Evolutionary conservation across 2,888 invertebrate species (phyloP), one percentile per base, ranked within the genome.

Genomic region (Clepsis dumicolana): DNA sequence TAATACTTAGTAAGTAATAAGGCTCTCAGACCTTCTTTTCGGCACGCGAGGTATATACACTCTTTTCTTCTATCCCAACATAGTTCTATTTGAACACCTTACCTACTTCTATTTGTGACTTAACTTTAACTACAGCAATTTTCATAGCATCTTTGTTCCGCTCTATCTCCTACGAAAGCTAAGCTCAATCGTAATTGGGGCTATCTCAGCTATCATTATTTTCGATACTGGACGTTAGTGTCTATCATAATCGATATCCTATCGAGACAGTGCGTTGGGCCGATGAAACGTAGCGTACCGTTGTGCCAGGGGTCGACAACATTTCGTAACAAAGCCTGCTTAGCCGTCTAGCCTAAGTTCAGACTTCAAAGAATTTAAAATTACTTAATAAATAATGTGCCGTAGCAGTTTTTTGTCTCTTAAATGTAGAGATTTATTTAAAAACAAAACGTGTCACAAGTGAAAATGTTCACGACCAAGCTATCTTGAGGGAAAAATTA

Each of bases 221-320:
- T 84, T 79, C 75, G 81, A 80, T 84, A 79, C 76, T 73, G 77
- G 80, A 82, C 62, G 44, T 61, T 80, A 78, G 77, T 78, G 79
- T 79, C 75, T 72, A 72, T 83, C 82, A 85, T 84, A 81, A 83
- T 80, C 79, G 79, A 72, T 79, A 79, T 83, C 76, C 75, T 80
- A 86, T 80, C 80, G 56, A 67, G 62, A 81, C 76, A 83, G 86
- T 86, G 87, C 88, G 85, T 85, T 77, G 79, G 71, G 64, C 78
- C 80, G 73, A 77, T 80, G 76, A 75, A 80, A 76, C 72, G 73
- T 70, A 63, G 71, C 73, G 74, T 79, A 73, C 83, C 80, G 83
- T 82, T 85, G 66, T 35, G 32, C 16, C 83, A 87, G 87, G 44
- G 59, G 73, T 72, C 59, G 63, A 25, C 63, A 87, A 89, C 83